phyloP scores from a whole-genome alignment of 2,888 invertebrate species.

The Candidula unifasciata region DNA sequence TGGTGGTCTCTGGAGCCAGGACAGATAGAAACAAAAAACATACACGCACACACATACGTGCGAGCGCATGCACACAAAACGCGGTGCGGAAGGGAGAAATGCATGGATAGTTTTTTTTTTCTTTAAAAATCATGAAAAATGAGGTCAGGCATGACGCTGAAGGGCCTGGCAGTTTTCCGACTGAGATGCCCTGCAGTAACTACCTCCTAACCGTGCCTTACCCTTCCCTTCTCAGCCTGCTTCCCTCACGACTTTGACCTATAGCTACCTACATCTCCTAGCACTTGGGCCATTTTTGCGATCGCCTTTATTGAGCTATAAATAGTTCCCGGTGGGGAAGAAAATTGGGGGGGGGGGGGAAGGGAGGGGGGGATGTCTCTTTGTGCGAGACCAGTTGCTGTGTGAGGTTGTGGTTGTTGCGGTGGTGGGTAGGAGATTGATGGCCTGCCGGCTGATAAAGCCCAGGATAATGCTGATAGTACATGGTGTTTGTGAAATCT shows the following conservation, averaged over 20 bases:
- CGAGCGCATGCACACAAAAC: too few species aligned
- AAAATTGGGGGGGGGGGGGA: too few species aligned
- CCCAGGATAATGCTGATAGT: too few species aligned
- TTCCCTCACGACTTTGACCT: neutral
- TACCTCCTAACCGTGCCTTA: neutral
- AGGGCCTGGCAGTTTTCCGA: neutral
- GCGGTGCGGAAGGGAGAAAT: neutral
- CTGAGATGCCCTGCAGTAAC: neutral
- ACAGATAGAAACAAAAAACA: neutral
- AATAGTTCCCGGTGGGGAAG: neutral
- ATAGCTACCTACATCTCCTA: neutral
- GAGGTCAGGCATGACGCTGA: constrained; percentile 23
- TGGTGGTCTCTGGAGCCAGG: constrained; percentile 5
- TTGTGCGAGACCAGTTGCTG: neutral
- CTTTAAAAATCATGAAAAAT: constrained; percentile 10
- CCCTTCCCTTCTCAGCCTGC: neutral
- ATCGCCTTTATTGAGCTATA: neutral
- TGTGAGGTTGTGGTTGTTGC: neutral
- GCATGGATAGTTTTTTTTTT: neutral
- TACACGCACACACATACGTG: neutral
- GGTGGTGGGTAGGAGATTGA: neutral
- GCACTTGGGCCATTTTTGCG: neutral
- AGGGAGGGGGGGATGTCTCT: too few species aligned
- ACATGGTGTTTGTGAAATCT: too few species aligned
- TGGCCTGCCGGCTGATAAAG: too few species aligned